Evolutionary conservation across 2,797 vertebrate species (phyloP), one percentile per base, ranked within the genome.

Genomic region (Microhierax caerulescens): DNA sequence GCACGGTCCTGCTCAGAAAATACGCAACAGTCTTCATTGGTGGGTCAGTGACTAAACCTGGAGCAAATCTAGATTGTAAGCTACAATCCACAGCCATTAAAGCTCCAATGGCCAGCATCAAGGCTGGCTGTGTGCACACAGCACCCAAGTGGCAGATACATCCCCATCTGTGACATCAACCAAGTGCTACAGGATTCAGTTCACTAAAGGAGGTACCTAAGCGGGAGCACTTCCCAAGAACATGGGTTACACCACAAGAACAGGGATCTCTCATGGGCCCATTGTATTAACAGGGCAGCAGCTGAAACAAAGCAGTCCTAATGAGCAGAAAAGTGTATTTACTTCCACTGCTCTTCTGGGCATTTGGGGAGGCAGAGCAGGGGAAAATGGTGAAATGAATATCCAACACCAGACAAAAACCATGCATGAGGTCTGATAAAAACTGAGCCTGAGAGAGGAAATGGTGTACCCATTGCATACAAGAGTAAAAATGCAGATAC

Each of bases 21-120:
- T 1, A 57, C 5, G 3, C 2, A 5, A 7, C 0, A 43, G 56
- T 8, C 36, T 19, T 37, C 12, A 6, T 2, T 1, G 1, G n/a
- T 30, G 25, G 23, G 30, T 32, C 78, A 84, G 41, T 10, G 56
- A 39, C 36, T 13, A 15, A 51, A 51, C 73, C 13, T 28, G 19
- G 25, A 67, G 30, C 28, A 27, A 41, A 50, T 4, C 28, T 1
- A 24, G 10, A 50, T 10, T 6, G 24, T 2, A 16, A 84, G 67
- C 43, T 27, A 11, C 53, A 60, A 11, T 19, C 45, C 30, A 23
- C 12, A 41, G 43, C 34, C 51, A 54, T 4, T 27, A 28, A 16
- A 70, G 47, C 37, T 53, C 36, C 68, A 61, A 10, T 0, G 1
- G 32, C 5, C 50, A 81, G 24, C 36, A 61, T 14, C 23, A 19